Evolutionary conservation across 2,797 vertebrate species (phyloP).

Genomic region (Pipistrellus pygmaeus): DNA sequence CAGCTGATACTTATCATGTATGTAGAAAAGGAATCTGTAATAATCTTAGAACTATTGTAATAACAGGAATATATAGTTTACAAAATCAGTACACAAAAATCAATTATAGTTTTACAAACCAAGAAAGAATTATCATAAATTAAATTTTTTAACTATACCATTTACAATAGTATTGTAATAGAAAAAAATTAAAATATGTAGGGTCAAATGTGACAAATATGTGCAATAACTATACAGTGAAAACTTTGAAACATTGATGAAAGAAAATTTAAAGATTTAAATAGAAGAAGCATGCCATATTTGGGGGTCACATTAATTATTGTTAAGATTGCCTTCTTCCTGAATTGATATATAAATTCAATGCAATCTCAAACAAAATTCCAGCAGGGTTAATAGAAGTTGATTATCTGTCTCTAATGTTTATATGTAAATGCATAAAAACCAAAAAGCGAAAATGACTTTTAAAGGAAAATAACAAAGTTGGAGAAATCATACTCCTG

Average conservation of each 20-base stretch:
- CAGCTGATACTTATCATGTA: not conserved
- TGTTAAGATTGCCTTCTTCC: slow-evolving; percentile 38
- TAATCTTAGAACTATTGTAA: not conserved
- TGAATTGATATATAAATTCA: not conserved
- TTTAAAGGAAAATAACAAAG: slow-evolving; percentile 2
- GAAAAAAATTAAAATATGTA: not conserved
- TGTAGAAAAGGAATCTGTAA: not conserved
- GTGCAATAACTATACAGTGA: not conserved
- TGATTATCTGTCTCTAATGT: slow-evolving; percentile 9
- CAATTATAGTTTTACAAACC: not conserved
- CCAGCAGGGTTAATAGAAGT: slow-evolving; percentile 15
- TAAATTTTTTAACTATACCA: not conserved
- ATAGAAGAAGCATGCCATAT: not conserved
- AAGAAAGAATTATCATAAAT: not conserved
- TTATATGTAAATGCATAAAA: slow-evolving; percentile 41
- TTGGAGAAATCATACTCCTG: not conserved
- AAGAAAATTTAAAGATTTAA: not conserved
- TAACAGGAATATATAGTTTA: not conserved
- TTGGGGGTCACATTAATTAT: slow-evolving; percentile 34
- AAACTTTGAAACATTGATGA: slow-evolving; percentile 45
- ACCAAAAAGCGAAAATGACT: not conserved
- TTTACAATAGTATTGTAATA: not conserved
- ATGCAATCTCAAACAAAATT: slow-evolving; percentile 40
- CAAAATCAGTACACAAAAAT: not conserved
- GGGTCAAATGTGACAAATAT: slow-evolving; percentile 23